A percentile compares a stretch with the other conserved stretches of the same genome.
These are phyloP conservation scores for Lingula anatina DNA, from an alignment of 2,888 invertebrate genomes.

Conservation along the genomic window DNA sequence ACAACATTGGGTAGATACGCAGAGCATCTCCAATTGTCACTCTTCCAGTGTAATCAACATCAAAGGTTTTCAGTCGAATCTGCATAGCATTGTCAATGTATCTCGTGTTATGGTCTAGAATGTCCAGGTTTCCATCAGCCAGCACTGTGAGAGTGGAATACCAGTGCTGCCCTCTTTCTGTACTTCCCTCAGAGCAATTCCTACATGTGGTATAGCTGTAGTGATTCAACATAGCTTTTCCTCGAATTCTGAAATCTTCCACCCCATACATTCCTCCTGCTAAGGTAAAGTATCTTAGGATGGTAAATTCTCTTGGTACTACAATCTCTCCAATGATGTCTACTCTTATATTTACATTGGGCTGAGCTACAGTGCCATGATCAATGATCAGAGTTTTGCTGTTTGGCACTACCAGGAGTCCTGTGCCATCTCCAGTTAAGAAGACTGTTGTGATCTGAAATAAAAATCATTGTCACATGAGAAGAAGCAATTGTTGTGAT, in stretches of 20 bases:
- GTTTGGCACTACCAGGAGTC: constrained; percentile 14
- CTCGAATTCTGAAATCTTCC: constrained; percentile 20
- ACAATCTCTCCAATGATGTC: no score
- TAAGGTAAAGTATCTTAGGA: no score
- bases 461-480: no score
- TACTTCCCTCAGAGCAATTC: no score
- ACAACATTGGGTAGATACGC: constrained; percentile 11
- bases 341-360: no score
- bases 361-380: no score
- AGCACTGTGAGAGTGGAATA: constrained; percentile 19
- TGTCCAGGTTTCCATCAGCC: constrained; percentile 9
- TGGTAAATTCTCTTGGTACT: no score
- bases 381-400: constrained; percentile 10
- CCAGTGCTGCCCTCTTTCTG: constrained; percentile 12
- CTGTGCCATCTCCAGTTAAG: constrained; percentile 22
- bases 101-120: background rate
- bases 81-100: background rate
- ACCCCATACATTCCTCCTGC: constrained; percentile 20
- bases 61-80: constrained; percentile 4
- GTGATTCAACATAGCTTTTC: constrained; percentile 11
- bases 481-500: no score
- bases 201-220: constrained; percentile 17
- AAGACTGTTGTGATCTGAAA: no score
- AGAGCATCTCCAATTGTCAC: constrained; percentile 11
- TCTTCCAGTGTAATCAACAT: constrained; percentile 14